Base-by-base conservation (phyloP, 2,888 invertebrate genomes). In the Argyra leucocephala region DNA sequence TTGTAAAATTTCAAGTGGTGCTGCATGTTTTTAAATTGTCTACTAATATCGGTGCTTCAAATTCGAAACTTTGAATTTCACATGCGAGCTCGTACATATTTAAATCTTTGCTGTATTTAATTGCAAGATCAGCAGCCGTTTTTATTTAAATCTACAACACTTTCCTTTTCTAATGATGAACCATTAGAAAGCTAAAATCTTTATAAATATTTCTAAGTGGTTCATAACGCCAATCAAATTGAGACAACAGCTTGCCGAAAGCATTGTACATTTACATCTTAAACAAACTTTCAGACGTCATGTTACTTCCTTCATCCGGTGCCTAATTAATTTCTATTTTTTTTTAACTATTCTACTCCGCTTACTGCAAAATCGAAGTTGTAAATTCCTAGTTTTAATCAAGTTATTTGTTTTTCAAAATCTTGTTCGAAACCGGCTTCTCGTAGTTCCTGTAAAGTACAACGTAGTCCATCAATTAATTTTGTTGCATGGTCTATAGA, bases 401-500 rank as follows among this genome's bases (percentile, higher is more conserved):
- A 59, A 59, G 22, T n/a, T n/a, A n/a, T n/a, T 59, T 59, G 2
- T 23, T 23, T 7, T 21, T 57, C 5, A 7, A 57, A 57, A 57
- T 57, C 3, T 57, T 57, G 21, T 57, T 57, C 57, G 7, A 57
- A 57, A 57, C 7, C 21, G n/a, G 21, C 6, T 57, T 57, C 57
- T 57, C 57, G 57, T 21, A 57, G 21, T 57, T 21, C 57, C 7
- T 57, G 21, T 57, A 57, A 57, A 5, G 57, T 57, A 57, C 21
- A 57, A 57, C 57, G 57, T n/a, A 57, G 57, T 57, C 1, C 21
- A 22, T n/a, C 18, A 57, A 57, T 57, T 57, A 57, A 57, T 57
- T 57, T 57, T 57, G 57, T 6, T 57, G 57, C 57, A 57, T 57
- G 57, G 21, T 57, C 57, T 57, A 57, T 57, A 1, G 57, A 57